Conservation (phyloP, 1,140 invertebrate species). For the Glossosoma conforme region DNA sequence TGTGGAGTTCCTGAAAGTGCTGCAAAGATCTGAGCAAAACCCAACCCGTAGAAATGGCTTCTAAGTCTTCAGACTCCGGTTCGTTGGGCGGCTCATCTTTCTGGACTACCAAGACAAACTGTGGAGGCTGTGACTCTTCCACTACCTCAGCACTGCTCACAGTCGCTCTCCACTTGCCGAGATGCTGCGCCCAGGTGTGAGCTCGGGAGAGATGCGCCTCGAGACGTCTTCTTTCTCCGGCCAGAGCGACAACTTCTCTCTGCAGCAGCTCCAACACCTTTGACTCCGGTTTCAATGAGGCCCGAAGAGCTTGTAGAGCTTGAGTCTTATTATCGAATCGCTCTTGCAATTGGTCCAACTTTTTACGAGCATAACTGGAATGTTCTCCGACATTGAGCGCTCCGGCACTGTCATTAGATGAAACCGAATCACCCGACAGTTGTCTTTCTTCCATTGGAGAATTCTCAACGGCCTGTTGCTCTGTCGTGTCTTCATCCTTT, state of each 20-base stretch:
- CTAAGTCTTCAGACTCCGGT: slow-evolving; percentile 49
- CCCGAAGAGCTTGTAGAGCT: slow-evolving; percentile 72
- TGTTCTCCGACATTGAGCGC: slow-evolving; percentile 67
- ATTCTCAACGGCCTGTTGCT: slow-evolving; percentile 35
- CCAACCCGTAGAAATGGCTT: slow-evolving; percentile 73
- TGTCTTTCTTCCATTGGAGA: slow-evolving; percentile 52
- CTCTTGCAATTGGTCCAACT: slow-evolving; percentile 75
- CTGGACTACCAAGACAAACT: slow-evolving; percentile 80
- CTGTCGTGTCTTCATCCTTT: slow-evolving; percentile 58
- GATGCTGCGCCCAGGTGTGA: slow-evolving; percentile 82
- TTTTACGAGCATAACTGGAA: slow-evolving; percentile 76
- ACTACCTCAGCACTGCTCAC: slow-evolving; percentile 77
- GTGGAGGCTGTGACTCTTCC: slow-evolving; percentile 72
- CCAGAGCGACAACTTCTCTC: slow-evolving; percentile 75
- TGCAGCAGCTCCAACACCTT: slow-evolving; percentile 71
- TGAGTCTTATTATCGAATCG: slow-evolving; percentile 73
- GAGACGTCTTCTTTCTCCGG: slow-evolving; percentile 69
- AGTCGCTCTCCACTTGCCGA: slow-evolving; percentile 78
- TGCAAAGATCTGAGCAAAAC: slow-evolving; percentile 74
- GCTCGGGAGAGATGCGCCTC: slow-evolving; percentile 82
- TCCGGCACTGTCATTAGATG: slow-evolving; percentile 45
- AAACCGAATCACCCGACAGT: slow-evolving; percentile 47
- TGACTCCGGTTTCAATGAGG: slow-evolving; percentile 71
- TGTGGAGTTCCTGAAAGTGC: slow-evolving; percentile 78
- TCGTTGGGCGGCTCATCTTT: slow-evolving; percentile 56